phyloP scores from a whole-genome alignment of 2,888 invertebrate genomes.

The Callyntrura guangdongensis region DNA sequence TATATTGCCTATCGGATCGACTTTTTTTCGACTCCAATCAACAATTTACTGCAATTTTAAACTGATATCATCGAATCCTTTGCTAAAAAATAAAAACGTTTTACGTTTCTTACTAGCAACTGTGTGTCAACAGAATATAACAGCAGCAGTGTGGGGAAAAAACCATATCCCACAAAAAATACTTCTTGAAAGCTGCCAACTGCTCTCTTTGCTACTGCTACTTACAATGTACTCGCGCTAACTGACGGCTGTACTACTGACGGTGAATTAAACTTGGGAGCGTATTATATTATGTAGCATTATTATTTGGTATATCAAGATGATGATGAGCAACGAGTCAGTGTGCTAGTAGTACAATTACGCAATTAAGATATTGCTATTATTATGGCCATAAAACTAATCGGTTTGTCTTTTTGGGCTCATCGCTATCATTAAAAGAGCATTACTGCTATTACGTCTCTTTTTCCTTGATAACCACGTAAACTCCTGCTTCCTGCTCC shows the following conservation, averaged over 20 bases:
- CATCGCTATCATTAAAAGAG: conserved; percentile 59
- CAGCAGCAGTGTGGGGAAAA: background rate
- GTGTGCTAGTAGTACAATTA: conserved; percentile 63
- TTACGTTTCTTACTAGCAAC: background rate
- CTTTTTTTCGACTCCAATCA: conserved; percentile 47
- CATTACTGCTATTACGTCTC: conserved; percentile 63
- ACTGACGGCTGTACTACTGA: background rate
- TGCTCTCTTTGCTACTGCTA: background rate
- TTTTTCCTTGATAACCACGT: conserved; percentile 43
- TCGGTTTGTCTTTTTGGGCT: conserved; percentile 67
- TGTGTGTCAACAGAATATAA: background rate
- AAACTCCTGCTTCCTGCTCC: conserved; percentile 66
- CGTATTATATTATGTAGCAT: too few relatives aligned
- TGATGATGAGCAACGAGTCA: conserved; percentile 39
- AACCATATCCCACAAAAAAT: conserved; percentile 64
- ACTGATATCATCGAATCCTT: conserved; percentile 32
- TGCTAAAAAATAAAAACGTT: conserved; percentile 23
- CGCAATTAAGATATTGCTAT: conserved; percentile 74
- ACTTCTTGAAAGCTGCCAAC: background rate
- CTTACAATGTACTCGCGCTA: background rate
- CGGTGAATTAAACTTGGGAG: conserved; percentile 26
- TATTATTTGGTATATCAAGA: background rate
- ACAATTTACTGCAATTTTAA: conserved; percentile 61
- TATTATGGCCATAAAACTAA: conserved; percentile 71
- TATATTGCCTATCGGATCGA: conserved; percentile 30